A percentile compares a stretch with the other conserved stretches of the same genome.
These are phyloP conservation scores for Dryadula phaetusa DNA, from an alignment of 2,888 invertebrate genomes.

Conservation along the genomic window DNA sequence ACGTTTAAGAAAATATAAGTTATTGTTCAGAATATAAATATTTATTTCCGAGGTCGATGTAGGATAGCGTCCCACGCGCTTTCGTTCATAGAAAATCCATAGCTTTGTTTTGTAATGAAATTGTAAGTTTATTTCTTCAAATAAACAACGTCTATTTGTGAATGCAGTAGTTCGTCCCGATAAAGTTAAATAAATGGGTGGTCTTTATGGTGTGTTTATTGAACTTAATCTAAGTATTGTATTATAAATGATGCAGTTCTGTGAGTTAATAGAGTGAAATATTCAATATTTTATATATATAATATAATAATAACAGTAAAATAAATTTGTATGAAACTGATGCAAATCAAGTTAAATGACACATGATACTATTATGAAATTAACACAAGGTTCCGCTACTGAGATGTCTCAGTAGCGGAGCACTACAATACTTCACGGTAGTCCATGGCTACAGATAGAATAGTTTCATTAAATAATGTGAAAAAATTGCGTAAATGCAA, in stretches of 20 bases:
- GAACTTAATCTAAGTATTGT: slow-evolving; percentile 34
- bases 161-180: slow-evolving; percentile 55
- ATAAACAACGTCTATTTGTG: slow-evolving; percentile 65
- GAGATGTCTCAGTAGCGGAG: too few relatives aligned
- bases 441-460: too few relatives aligned
- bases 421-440: too few relatives aligned
- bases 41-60: slow-evolving; percentile 54
- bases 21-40: slow-evolving; percentile 44
- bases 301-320: background rate
- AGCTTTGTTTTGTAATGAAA: slow-evolving; percentile 80
- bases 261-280: slow-evolving; percentile 22
- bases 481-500: too few relatives aligned
- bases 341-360: background rate
- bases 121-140: slow-evolving; percentile 75
- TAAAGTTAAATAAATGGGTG: slow-evolving; percentile 62
- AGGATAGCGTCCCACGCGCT: slow-evolving; percentile 76
- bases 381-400: too few relatives aligned
- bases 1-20: slow-evolving; percentile 41
- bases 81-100: slow-evolving; percentile 76
- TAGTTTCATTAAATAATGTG: too few relatives aligned
- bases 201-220: slow-evolving; percentile 55
- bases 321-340: too few relatives aligned
- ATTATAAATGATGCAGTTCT: slow-evolving; percentile 33
- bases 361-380: background rate
- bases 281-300: slow-evolving; percentile 8